Evolutionary conservation across 2,113 vertebrate species (phyloP).

Genomic region (Aix galericulata): DNA sequence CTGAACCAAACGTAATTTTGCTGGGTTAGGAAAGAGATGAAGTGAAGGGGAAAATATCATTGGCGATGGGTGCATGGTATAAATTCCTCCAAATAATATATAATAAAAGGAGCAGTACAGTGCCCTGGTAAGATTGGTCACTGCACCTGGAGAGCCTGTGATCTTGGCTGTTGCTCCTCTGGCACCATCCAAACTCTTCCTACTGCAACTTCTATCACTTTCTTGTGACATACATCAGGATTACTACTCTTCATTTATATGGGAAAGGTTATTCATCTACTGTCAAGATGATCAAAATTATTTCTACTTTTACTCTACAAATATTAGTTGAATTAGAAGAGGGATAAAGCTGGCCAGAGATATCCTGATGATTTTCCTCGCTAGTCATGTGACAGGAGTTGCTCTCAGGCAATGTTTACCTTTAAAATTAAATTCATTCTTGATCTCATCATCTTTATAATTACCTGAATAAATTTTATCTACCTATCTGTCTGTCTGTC

Average conservation of each 20-base stretch:
- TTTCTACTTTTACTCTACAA: not conserved
- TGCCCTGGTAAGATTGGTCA: not conserved
- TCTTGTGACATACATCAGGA: not conserved
- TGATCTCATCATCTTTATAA: not conserved
- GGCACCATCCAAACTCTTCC: not conserved
- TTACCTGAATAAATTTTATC: not conserved
- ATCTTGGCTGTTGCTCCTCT: not conserved
- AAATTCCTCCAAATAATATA: not conserved
- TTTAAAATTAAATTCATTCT: not conserved
- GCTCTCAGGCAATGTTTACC: not conserved
- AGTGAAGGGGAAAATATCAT: accelerated
- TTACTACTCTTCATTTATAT: not conserved
- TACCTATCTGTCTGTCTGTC: too few relatives aligned
- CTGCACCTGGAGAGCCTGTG: not conserved
- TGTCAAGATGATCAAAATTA: not conserved
- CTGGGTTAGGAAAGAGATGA: not conserved
- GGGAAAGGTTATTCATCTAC: not conserved
- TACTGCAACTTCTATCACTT: not conserved
- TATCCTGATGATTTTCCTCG: not conserved
- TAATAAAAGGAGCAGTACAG: not conserved
- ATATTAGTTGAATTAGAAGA: not conserved
- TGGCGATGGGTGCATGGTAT: accelerated
- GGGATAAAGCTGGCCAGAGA: accelerated
- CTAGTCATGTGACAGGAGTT: accelerated
- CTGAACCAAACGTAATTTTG: not conserved